Base-by-base conservation (phyloP, 1,140 invertebrate species). In the Lutraria rhynchaena region DNA sequence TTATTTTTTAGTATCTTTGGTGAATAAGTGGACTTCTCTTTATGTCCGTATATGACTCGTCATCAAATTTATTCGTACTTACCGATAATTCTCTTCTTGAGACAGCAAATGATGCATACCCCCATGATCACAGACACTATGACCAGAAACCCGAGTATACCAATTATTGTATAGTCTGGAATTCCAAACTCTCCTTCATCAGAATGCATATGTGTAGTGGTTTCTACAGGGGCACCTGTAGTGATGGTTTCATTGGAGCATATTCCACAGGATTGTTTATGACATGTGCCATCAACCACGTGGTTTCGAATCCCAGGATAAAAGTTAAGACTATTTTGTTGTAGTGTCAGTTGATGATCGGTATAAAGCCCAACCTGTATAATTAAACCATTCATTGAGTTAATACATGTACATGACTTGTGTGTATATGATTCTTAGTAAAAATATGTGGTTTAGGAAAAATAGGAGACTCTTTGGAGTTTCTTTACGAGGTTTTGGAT, bases 291-390 rank as follows among this genome's bases (percentile, higher is more conserved):
- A 19, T 81, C 81, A 24, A 77, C 51, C 2, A 44, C 37, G 19
- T 19, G 33, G 24, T 49, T n/a, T 31, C 74, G 51, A 41, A 41
- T 7, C 15, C 15, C 37, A 7, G 5, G 5, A 71, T 86, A 86
- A 29, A 81, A 78, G 3, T 83, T 49, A 31, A 85, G 53, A 0
- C 63, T 53, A 51, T 69, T 71, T n/a, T 46, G 53, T 3, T 65
- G 13, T 1, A 85, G 46, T 0, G 71, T 65, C 19, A 84, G 53
- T 22, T 44, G 57, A 27, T 65, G 61, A 46, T 82, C 70, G n/a
- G 73, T 69, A 57, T 87, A 88, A 1, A 61, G 57, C 15, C 87
- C 87, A 53, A 87, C 84, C 87, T 88, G 57, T n/a, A n/a, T n/a
- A n/a, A n/a, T n/a, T n/a, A n/a, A n/a, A n/a, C n/a, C n/a, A n/a